These are phyloP conservation scores for Chouioia cunea DNA, from an alignment of 2,888 invertebrate genomes.

Conservation along the genomic window DNA sequence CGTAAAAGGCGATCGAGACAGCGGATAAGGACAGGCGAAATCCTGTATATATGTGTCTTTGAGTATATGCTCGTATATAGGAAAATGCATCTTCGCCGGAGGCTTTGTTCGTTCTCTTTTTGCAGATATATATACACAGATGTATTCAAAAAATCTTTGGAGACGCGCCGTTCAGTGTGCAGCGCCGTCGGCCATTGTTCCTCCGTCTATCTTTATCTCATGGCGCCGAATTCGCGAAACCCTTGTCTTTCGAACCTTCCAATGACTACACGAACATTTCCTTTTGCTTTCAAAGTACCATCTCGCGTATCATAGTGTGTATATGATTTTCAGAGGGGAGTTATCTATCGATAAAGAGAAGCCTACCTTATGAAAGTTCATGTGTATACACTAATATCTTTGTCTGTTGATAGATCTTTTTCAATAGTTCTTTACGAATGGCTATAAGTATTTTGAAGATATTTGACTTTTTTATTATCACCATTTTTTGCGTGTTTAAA, in stretches of 20 bases:
- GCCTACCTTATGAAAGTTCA: too few species aligned
- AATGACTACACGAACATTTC: conserved; percentile 22
- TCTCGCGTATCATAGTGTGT: neutral
- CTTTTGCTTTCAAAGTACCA: conserved; percentile 25
- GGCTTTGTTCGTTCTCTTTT: neutral
- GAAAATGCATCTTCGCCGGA: conserved; percentile 22
- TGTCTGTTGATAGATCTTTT: neutral
- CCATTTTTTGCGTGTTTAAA: too few species aligned
- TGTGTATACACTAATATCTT: conserved; percentile 1
- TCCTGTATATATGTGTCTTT: conserved; percentile 30
- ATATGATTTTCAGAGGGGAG: neutral
- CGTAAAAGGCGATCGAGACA: conserved; percentile 61
- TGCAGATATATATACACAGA: conserved; percentile 5
- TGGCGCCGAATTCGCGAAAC: conserved; percentile 28
- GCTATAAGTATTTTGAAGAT: too few species aligned
- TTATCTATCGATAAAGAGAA: too few species aligned
- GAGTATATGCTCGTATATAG: neutral
- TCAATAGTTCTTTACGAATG: too few species aligned
- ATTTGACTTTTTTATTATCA: too few species aligned
- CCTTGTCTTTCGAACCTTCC: conserved; percentile 32
- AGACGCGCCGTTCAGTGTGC: conserved; percentile 21
- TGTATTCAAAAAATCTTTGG: conserved; percentile 37
- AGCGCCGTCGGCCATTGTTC: neutral
- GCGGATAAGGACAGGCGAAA: conserved; percentile 57
- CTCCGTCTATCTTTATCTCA: conserved; percentile 5